Evolutionary conservation across 2,113 vertebrate genomes (phyloP), one percentile per base, ranked within the genome.

Genomic region (Gymnobelideus leadbeateri): DNA sequence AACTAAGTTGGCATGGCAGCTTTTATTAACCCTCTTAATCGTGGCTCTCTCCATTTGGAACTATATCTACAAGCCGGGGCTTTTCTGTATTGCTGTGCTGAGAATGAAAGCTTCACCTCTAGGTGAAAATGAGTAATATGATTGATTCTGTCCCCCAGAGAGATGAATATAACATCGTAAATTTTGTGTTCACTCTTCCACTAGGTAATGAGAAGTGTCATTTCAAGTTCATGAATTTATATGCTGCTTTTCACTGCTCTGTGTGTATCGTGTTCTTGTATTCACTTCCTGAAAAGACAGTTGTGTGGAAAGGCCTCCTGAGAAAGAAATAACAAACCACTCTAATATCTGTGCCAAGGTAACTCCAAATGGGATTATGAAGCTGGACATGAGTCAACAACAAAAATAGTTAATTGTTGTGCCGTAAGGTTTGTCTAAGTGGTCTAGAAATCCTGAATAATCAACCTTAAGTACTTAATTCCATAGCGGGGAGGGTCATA

Each of bases 191-290:
- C n/a, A 54, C 24, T 93, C 92, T 93, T 91, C 52, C 96, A 1
- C 28, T 93, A 14, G 51, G 91, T 89, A 93, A 94, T 51, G 5
- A 91, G 26, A 96, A 84, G 10, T 68, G 8, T 94, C 93, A 54
- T 91, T 96, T 94, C 61, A 95, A 90, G 51, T 95, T 96, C 68
- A 54, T 90, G 89, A 61, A 92, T 97, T 96, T 97, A 91, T 50
- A 53, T 55, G 90, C 57, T 89, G 43, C 43, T 91, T 0, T 91
- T 92, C 23, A 21, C 92, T 53, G 37, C 51, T 96, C 91, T 92
- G 7, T 92, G 49, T 95, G n/a, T n/a, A 0, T 0, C n/a, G n/a
- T n/a, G n/a, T n/a, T n/a, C 61, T 68, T 68, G 31, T 68, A 68
- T 31, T 68, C 28, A 12, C 10, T 28, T 10, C 57, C 28, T 61